Base-by-base conservation (phyloP, 2,888 invertebrate species). In the Ceramica pisi region DNA sequence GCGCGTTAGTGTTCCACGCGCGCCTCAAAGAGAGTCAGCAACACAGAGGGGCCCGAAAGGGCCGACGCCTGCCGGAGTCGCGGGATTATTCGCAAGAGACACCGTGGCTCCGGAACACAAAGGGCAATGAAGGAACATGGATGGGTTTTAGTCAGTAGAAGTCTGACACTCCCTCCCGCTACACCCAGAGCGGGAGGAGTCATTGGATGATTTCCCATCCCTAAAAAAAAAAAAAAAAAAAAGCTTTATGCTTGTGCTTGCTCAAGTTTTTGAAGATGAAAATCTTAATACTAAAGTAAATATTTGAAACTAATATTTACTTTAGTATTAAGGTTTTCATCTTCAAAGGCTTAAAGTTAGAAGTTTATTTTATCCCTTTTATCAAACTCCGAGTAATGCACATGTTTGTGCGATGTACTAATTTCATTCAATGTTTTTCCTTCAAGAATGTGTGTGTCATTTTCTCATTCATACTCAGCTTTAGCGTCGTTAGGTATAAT, bases 211-310 rank as follows among this genome's bases (percentile, higher is more conserved):
- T n/a, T n/a, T n/a, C n/a, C n/a, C n/a, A n/a, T n/a, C n/a, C n/a
- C n/a, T n/a, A n/a, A n/a, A n/a, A n/a, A n/a, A n/a, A n/a, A n/a
- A n/a, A n/a, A n/a, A n/a, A n/a, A n/a, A n/a, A n/a, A n/a, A n/a
- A n/a, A 60, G 16, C 56, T 48, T 46, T 53, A 70, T 46, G 56
- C 48, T 75, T 81, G 10, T 62, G n/a, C n/a, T 56, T 38, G 26
- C 41, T 26, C 44, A 64, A 51, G 21, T 70, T 75, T 68, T 61
- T 44, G 23, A 38, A 55, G 38, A 21, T 63, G 21, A 23, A 41
- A 61, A 46, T n/a, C 19, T 67, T 2, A 61, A 56, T 44, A 55
- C 19, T 56, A 26, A 14, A 2, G 46, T 31, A 62, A 77, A 71
- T 26, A 61, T 38, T 23, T n/a, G n/a, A n/a, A n/a, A n/a, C 46